A percentile compares a stretch with the other conserved stretches of the same genome.
phyloP scores from a whole-genome alignment of 2,888 invertebrate genomes.

The Sarcophaga carnaria region DNA sequence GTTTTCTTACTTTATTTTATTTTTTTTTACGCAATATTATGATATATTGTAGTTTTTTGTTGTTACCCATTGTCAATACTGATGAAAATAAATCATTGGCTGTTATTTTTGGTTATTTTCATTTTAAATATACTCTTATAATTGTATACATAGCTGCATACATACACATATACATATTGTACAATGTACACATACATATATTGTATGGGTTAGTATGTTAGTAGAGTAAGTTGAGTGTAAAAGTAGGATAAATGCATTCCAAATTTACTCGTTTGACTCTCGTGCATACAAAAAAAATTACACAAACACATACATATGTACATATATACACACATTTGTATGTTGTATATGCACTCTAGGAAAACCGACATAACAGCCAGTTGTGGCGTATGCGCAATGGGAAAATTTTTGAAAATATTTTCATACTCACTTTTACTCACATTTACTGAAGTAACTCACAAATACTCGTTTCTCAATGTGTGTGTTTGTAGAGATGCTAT shows the following conservation, averaged over 20 bases:
- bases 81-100: conserved; percentile 16
- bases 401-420: background rate
- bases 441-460: conserved; percentile 52
- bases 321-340: background rate
- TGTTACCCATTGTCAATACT: background rate
- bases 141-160: background rate
- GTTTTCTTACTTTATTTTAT: background rate
- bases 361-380: conserved; percentile 37
- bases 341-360: too few relatives aligned
- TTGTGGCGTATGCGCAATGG: conserved; percentile 69
- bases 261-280: conserved; percentile 33
- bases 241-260: conserved; percentile 57
- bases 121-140: background rate
- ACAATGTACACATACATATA: conserved; percentile 8
- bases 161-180: background rate
- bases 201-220: conserved; percentile 73
- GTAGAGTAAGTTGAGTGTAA: conserved; percentile 68
- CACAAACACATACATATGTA: background rate
- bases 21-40: background rate
- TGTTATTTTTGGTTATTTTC: conserved; percentile 23
- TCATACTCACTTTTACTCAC: conserved; percentile 59
- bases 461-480: conserved; percentile 6
- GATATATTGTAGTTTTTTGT: background rate
- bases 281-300: background rate
- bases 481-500: conserved; percentile 10